These are phyloP conservation scores for Pemphigus obesinymphae DNA, from an alignment of 1,140 invertebrate species.

Conservation along the genomic window DNA sequence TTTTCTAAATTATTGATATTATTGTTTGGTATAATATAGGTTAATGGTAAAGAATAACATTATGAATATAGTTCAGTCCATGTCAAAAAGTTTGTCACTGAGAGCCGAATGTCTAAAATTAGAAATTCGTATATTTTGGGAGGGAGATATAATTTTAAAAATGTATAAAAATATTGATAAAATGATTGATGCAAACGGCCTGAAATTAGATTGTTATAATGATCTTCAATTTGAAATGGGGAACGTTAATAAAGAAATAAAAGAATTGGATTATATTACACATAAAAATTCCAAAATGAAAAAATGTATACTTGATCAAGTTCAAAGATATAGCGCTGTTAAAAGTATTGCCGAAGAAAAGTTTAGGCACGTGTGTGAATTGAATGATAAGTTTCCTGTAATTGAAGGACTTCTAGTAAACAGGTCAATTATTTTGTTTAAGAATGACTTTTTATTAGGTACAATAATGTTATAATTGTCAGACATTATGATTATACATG, in stretches of 20 bases:
- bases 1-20: background rate
- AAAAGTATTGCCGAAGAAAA: background rate
- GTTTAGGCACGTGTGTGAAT: background rate
- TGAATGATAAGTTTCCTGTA: background rate
- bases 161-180: background rate
- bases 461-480: too few species aligned
- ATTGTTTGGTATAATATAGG: background rate
- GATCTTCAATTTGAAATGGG: background rate
- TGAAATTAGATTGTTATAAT: background rate
- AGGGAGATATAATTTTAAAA: background rate
- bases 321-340: background rate
- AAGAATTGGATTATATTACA: background rate
- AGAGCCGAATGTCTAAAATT: background rate
- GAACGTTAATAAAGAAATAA: background rate
- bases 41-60: constrained; percentile 16
- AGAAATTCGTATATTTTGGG: constrained; percentile 1
- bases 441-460: background rate
- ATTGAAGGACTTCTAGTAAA: background rate
- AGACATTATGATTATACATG: too few species aligned
- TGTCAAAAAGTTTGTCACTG: background rate
- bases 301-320: background rate
- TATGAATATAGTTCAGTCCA: background rate
- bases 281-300: background rate
- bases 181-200: background rate
- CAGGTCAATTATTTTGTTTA: background rate